Evolutionary conservation across 2,888 invertebrate genomes (phyloP), one percentile per base, ranked within the genome.

Genomic region (Resseliella maxima): DNA sequence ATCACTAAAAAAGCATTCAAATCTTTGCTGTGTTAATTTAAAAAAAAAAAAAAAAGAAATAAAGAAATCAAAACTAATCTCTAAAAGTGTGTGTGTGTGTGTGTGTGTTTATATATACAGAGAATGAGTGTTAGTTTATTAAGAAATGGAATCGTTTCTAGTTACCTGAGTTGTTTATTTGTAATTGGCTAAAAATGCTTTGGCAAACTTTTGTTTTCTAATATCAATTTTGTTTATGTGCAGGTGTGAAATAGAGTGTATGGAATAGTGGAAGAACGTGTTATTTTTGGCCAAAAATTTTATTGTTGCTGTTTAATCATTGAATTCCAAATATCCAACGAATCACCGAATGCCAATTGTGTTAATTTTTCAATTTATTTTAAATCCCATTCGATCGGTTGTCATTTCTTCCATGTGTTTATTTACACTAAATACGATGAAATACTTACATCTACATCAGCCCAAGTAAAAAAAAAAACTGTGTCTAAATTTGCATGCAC

Each of bases 401-500:
- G 72, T 12, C 31, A 72, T 72, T 72, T 31, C 31, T 3, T 72
- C n/a, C 15, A 31, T 31, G 15, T 72, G 31, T 59, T 59, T 72
- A 72, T 72, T 72, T 72, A 72, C 72, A 72, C 3, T 12, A 5
- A 59, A 24, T 24, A 24, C 6, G 3, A 24, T 5, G 27, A 59
- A 59, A 72, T 72, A 72, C 72, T 72, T 72, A 72, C 72, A 31
- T 10, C 59, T 59, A 59, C 18, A 72, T 72, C 72, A 72, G 72
- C 72, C 72, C 72, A 59, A 8, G n/a, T 3, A 72, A 72, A 72
- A 3, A 59, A 59, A n/a, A n/a, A n/a, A n/a, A n/a, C n/a, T n/a
- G 24, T 50, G 46, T 41, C 50, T 50, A 59, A 31, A 35, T 35
- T 31, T 72, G 72, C 72, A 72, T 72, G 72, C 72, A 72, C 31